Conservation (phyloP, 2,888 invertebrate species). For the Unio delphinus region DNA sequence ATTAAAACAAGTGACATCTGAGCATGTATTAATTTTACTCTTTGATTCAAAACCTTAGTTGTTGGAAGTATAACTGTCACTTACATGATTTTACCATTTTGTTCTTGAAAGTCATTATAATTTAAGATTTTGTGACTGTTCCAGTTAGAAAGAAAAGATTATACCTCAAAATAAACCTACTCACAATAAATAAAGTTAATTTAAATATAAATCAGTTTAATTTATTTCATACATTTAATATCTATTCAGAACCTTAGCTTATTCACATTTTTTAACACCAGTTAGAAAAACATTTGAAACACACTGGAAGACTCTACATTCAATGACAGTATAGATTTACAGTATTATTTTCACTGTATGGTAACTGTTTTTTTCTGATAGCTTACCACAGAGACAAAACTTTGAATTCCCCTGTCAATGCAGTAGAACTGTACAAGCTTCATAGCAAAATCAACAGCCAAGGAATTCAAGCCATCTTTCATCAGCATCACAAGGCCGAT, state of each 20-base stretch:
- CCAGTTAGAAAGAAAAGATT: neutral
- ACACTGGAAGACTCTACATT: no score
- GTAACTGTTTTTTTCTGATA: neutral
- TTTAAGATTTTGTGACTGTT: neutral
- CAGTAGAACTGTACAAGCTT: slow-evolving; percentile 88
- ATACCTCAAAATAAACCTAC: neutral
- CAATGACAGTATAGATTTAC: no score
- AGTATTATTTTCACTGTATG: no score
- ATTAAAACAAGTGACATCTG: slow-evolving; percentile 1
- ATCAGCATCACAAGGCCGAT: slow-evolving; percentile 73
- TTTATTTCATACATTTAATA: no score
- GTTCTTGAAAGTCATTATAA: neutral
- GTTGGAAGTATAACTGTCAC: no score
- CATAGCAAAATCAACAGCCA: slow-evolving; percentile 91
- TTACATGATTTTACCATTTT: no score
- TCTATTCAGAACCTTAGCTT: no score
- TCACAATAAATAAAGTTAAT: neutral
- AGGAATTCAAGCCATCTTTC: slow-evolving; percentile 86
- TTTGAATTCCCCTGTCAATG: slow-evolving; percentile 79
- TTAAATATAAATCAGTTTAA: neutral
- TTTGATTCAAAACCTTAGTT: no score
- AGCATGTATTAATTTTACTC: neutral
- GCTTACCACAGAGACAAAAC: slow-evolving; percentile 47
- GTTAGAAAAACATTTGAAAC: no score
- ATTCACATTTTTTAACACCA: no score